Evolutionary conservation across 2,797 vertebrate genomes (phyloP).

Genomic region (Odontamblyopus lacepedii): DNA sequence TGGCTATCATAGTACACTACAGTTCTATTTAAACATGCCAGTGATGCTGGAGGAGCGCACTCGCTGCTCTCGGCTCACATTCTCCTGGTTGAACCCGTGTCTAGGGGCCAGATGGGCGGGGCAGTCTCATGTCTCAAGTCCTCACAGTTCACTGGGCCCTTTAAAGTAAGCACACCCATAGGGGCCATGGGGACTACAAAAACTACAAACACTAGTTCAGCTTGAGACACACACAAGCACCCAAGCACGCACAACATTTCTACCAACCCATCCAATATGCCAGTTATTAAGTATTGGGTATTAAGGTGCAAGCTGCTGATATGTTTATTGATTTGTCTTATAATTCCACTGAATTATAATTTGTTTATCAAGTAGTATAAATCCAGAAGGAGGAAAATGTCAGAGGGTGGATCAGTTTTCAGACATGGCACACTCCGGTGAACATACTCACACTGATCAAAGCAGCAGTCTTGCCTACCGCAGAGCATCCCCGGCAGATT

Average conservation of each 20-base stretch:
- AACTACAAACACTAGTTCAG: conserved; percentile 73
- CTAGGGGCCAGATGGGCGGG: conserved; percentile 73
- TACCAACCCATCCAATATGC: conserved; percentile 55
- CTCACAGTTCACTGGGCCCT: conserved; percentile 83
- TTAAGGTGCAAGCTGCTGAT: background rate
- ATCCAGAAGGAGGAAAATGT: conserved; percentile 67
- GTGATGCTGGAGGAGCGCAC: conserved; percentile 51
- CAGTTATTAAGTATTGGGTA: background rate
- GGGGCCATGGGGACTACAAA: conserved; percentile 68
- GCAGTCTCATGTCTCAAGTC: conserved; percentile 80
- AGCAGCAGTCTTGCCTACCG: conserved; percentile 70
- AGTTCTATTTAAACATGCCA: background rate
- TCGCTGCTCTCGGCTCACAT: conserved; percentile 69
- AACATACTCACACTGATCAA: conserved; percentile 77
- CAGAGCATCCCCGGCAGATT: conserved; percentile 73
- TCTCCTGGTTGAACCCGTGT: conserved; percentile 75
- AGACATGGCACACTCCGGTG: conserved; percentile 79
- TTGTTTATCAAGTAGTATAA: conserved; percentile 43
- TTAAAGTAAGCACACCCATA: conserved; percentile 79
- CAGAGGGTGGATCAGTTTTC: conserved; percentile 75
- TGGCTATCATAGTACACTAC: background rate
- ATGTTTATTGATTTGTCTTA: conserved; percentile 44
- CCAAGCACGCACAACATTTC: conserved; percentile 46
- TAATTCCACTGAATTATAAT: conserved; percentile 32
- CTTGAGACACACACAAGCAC: conserved; percentile 63